Conservation (phyloP, 1,140 invertebrate genomes). For the Delia radicum region DNA sequence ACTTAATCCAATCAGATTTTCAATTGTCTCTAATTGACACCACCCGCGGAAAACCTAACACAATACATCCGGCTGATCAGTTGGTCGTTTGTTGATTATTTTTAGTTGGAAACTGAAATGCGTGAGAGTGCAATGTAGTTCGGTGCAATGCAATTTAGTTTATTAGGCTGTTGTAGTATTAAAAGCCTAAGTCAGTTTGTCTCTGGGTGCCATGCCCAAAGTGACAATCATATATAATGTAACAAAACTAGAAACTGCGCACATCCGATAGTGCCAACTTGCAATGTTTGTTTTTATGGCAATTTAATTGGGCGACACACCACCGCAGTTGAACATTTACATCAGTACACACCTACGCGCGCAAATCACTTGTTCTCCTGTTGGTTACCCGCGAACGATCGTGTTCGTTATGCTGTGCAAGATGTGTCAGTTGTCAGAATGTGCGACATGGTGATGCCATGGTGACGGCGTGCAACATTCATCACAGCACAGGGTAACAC, state of each 20-base stretch:
- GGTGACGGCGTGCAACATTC: slow-evolving; percentile 20
- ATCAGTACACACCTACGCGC: not conserved
- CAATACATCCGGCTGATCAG: slow-evolving; percentile 12
- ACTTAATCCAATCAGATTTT: slow-evolving; percentile 22
- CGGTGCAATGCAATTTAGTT: not conserved
- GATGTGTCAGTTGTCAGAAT: slow-evolving; percentile 13
- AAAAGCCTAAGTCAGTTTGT: not conserved
- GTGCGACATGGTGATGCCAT: slow-evolving; percentile 10
- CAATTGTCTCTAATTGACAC: slow-evolving; percentile 29
- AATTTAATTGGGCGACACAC: slow-evolving; percentile 22
- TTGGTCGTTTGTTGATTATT: too few relatives aligned
- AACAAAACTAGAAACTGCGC: not conserved
- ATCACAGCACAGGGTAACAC: slow-evolving; percentile 12
- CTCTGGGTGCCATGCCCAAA: slow-evolving; percentile 13
- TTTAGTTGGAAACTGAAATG: not conserved
- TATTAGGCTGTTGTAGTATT: not conserved
- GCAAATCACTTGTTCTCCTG: slow-evolving; percentile 8
- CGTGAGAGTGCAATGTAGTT: slow-evolving; percentile 23
- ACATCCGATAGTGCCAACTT: slow-evolving; percentile 3
- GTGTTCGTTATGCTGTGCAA: slow-evolving; percentile 7
- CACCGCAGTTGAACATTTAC: not conserved
- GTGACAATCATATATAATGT: not conserved
- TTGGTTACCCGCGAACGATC: not conserved
- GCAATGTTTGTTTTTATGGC: slow-evolving; percentile 18
- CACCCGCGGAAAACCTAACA: slow-evolving; percentile 19